Evolutionary conservation across 1,140 invertebrate species (phyloP), one percentile per base, ranked within the genome.

Genomic region (Globodera ellingtonae): DNA sequence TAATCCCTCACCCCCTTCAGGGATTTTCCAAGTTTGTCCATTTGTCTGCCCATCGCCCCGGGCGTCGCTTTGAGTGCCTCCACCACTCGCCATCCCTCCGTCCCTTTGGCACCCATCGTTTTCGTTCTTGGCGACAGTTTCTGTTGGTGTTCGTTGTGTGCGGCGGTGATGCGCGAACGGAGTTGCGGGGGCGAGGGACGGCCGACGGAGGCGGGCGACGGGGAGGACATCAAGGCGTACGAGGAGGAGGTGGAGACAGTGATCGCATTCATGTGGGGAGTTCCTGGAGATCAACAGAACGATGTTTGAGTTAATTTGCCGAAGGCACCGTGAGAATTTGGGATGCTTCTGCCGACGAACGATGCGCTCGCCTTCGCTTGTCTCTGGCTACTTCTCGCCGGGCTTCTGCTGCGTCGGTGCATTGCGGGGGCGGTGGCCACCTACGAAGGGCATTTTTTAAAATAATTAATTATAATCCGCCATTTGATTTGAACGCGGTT

Each of bases 161-260:
- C 18, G 47, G 75, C 59, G 65, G 48, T 10, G 21, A 59, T 69
- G 69, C 75, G 75, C 13, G 75, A 77, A 21, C 75, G 75, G 21
- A 77, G 62, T 50, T n/a, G 46, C 6, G 75, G 75, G 6, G 59
- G 59, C 21, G 75, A 77, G 10, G 65, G 6, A 35, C n/a, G 65
- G 67, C 44, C 59, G 48, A 15, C 21, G 7, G 35, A 6, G 65
- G 75, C 7, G 21, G 47, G 8, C 44, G 75, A 35, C 50, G 46
- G 48, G 52, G 46, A 62, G 65, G 48, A 15, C 56, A 59, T 15
- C 10, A 50, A 18, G 44, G 75, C 10, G 44, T 46, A 21, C 47
- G 48, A 6, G 48, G 48, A 62, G 48, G 18, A 24, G 24, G 52
- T 46, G 18, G 46, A 74, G 2, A 74, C 52, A 18, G 56, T 59